Percentiles rank a stretch among this genome's conserved stretches.
Evolutionary conservation across 1,140 invertebrate genomes (phyloP).

Genomic region (Leptopilina clavipes): DNA sequence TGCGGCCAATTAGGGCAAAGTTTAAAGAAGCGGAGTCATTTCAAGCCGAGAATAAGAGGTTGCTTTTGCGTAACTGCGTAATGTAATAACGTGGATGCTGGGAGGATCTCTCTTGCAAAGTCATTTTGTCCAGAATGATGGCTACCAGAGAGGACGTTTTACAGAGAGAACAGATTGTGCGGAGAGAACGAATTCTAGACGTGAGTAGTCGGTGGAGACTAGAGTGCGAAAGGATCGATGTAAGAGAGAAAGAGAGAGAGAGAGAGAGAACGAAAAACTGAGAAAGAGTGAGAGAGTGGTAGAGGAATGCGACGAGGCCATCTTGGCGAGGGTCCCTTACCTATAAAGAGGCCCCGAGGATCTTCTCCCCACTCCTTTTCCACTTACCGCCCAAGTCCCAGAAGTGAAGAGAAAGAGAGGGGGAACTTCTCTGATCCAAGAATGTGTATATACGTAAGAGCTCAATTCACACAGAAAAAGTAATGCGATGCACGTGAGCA

Average conservation of each 20-base stretch:
- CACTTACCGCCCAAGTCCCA: slow-evolving; percentile 40
- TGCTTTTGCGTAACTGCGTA: slow-evolving; percentile 16
- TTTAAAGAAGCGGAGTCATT: slow-evolving; percentile 29
- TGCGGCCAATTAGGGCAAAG: slow-evolving; percentile 18
- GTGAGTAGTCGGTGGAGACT: slow-evolving; percentile 13
- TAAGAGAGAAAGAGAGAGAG: slow-evolving; percentile 37
- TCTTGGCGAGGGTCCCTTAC: slow-evolving; percentile 65
- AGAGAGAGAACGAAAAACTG: slow-evolving; percentile 44
- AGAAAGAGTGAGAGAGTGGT: slow-evolving; percentile 45
- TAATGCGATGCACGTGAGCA: slow-evolving; percentile 54
- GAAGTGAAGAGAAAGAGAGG: not conserved
- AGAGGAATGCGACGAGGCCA: slow-evolving; percentile 70
- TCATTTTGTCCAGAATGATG: slow-evolving; percentile 1
- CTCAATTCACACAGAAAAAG: slow-evolving; percentile 46
- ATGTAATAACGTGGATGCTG: slow-evolving; percentile 9
- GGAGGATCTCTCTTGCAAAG: slow-evolving; percentile 15
- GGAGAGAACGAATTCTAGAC: slow-evolving; percentile 26
- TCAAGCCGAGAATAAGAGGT: slow-evolving; percentile 29
- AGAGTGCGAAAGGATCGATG: slow-evolving; percentile 52
- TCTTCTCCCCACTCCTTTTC: slow-evolving; percentile 47
- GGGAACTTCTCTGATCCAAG: slow-evolving; percentile 42
- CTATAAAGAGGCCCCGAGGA: slow-evolving; percentile 61
- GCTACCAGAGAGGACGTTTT: slow-evolving; percentile 25
- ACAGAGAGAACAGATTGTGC: not conserved
- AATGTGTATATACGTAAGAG: slow-evolving; percentile 58